Conservation (phyloP, 1,140 invertebrate species). For the Battus philenor region DNA sequence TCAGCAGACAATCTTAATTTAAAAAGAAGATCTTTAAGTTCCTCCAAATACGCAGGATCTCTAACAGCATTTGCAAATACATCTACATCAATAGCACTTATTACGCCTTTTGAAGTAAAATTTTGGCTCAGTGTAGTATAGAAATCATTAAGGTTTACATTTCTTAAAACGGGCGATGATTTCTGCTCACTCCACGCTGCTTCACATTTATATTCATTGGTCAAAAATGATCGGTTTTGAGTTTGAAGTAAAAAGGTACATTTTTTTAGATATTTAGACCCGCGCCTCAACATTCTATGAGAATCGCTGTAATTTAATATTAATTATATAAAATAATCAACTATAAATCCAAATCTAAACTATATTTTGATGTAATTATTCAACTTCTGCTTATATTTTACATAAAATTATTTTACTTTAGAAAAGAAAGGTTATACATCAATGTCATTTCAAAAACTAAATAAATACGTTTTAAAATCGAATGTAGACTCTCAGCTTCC, state of each 20-base stretch:
- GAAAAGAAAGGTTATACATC: no score
- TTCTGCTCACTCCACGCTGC: constrained; percentile 81
- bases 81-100: constrained; percentile 85
- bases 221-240: constrained; percentile 64
- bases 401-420: no score
- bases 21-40: constrained; percentile 82
- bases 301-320: no score
- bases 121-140: constrained; percentile 80
- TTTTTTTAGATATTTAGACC: constrained; percentile 1
- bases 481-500: no score
- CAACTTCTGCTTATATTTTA: no score
- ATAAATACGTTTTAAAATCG: no score
- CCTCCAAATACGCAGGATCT: constrained; percentile 76
- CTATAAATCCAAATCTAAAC: no score
- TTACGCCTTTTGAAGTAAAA: constrained; percentile 69
- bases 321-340: no score
- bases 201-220: constrained; percentile 81
- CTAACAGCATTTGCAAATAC: constrained; percentile 81
- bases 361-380: no score
- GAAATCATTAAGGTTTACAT: constrained; percentile 79
- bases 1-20: constrained; percentile 83
- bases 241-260: neutral
- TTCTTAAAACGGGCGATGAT: constrained; percentile 78
- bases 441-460: no score
- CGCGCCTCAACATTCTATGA: constrained; percentile 16